Conservation (phyloP, 2,797 vertebrate species). For the Neoniphon sammara region DNA sequence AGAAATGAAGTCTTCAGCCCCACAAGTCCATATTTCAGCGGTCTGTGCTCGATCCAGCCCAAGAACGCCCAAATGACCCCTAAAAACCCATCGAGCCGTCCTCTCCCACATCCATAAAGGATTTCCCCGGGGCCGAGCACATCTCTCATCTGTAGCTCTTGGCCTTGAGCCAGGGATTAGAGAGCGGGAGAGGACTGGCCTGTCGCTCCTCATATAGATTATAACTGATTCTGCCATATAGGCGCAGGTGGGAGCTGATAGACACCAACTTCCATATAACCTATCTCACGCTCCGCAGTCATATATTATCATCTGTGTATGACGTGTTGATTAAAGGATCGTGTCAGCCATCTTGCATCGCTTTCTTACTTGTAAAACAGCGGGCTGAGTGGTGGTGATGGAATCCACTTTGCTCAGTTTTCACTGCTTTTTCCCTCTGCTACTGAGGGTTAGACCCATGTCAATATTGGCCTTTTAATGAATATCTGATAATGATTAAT, state of each 20-base stretch:
- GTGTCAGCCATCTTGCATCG: slow-evolving; percentile 23
- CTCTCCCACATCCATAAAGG: slow-evolving; percentile 54
- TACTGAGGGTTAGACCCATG: too few species aligned
- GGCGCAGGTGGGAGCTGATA: slow-evolving; percentile 56
- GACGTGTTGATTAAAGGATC: slow-evolving; percentile 24
- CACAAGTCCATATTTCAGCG: slow-evolving; percentile 10
- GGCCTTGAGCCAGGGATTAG: slow-evolving; percentile 61
- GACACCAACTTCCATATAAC: slow-evolving; percentile 25
- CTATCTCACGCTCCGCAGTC: slow-evolving; percentile 26
- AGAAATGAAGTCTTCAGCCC: slow-evolving; percentile 45
- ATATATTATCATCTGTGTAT: slow-evolving; percentile 24
- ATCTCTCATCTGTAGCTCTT: slow-evolving; percentile 56
- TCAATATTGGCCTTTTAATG: too few species aligned
- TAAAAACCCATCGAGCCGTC: slow-evolving; percentile 42
- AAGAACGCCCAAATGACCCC: slow-evolving; percentile 36
- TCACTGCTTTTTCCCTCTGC: too few species aligned
- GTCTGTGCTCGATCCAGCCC: slow-evolving; percentile 25
- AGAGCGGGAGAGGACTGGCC: slow-evolving; percentile 16
- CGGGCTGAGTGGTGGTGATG: slow-evolving; percentile 14
- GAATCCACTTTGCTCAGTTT: neutral
- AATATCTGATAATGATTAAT: too few species aligned
- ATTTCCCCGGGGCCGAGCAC: slow-evolving; percentile 47
- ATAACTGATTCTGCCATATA: slow-evolving; percentile 8
- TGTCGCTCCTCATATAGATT: slow-evolving; percentile 31
- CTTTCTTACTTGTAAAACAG: slow-evolving; percentile 28